These are phyloP conservation scores for Allobates femoralis DNA, from an alignment of 2,797 vertebrate species.

Conservation along the genomic window DNA sequence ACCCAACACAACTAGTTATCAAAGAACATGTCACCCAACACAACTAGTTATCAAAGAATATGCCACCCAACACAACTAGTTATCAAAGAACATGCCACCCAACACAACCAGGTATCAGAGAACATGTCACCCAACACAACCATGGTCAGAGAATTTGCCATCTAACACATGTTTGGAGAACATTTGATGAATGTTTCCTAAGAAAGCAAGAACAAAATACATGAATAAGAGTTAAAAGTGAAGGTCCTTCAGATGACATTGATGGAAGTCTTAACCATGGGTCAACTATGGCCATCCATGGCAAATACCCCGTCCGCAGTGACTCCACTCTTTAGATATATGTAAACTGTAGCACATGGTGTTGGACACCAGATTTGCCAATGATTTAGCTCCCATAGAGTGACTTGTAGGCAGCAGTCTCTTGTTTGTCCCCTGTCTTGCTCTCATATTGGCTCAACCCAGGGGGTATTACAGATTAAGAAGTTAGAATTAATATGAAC, in stretches of 20 bases:
- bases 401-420: not conserved
- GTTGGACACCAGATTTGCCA: not conserved
- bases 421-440: not conserved
- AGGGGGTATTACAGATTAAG: not conserved
- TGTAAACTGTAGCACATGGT: not conserved
- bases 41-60: too few relatives aligned
- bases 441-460: not conserved
- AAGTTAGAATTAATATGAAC: not conserved
- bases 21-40: too few relatives aligned
- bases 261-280: not conserved
- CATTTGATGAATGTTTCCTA: not conserved
- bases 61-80: too few relatives aligned
- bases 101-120: too few relatives aligned
- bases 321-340: not conserved
- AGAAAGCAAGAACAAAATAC: not conserved
- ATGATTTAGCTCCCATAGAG: not conserved
- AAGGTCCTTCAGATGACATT: not conserved
- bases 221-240: not conserved
- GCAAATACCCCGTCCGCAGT: not conserved
- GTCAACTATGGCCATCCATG: not conserved
- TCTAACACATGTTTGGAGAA: not conserved
- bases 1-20: too few relatives aligned
- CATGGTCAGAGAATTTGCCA: too few relatives aligned
- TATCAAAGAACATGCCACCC: too few relatives aligned
- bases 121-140: too few relatives aligned